Evolutionary conservation across 2,888 invertebrate species (phyloP), one percentile per base, ranked within the genome.

Genomic region (Graphium colonna): DNA sequence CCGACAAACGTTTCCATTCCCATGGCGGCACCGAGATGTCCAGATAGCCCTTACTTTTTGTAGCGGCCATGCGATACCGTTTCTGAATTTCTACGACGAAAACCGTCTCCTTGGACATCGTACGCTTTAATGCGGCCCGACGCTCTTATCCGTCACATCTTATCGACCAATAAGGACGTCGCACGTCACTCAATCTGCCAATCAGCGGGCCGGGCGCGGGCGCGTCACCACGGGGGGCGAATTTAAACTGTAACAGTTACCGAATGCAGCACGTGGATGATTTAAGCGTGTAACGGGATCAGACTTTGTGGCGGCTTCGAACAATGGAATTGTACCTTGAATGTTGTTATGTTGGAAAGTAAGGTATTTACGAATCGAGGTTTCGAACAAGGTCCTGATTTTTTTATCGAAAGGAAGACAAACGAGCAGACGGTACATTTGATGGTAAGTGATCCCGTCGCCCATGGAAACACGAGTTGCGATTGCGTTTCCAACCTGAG

Each of bases 91-190:
- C 80, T 82, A 82, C 79, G 77, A 75, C 70, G 67, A 73, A 79
- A 78, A 81, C 53, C 70, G 72, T 69, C 75, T 71, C 71, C 73
- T 75, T 84, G 84, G 79, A 81, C 73, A 79, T 80, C 75, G 53
- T 48, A 43, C 69, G 75, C 84, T 88, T 84, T 86, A 77, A 87
- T 79, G 78, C 81, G 76, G 68, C 73, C 81, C 84, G 84, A 81
- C 71, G 73, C 64, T 72, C 73, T 85, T 87, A 87, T 86, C 87
- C 75, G 80, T 82, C 81, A 81, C 77, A 88, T 89, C 88, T 88
- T 82, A 88, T 89, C 88, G 80, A 79, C 85, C 86, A 82, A 85
- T 86, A 85, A 79, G 87, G 87, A 86, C 84, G 76, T 87, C 79
- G 74, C 69, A 84, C 87, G 89, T 89, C 88, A 88, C 85, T 88